phyloP scores from a whole-genome alignment of 2,888 invertebrate genomes.

The Andrena camellia region DNA sequence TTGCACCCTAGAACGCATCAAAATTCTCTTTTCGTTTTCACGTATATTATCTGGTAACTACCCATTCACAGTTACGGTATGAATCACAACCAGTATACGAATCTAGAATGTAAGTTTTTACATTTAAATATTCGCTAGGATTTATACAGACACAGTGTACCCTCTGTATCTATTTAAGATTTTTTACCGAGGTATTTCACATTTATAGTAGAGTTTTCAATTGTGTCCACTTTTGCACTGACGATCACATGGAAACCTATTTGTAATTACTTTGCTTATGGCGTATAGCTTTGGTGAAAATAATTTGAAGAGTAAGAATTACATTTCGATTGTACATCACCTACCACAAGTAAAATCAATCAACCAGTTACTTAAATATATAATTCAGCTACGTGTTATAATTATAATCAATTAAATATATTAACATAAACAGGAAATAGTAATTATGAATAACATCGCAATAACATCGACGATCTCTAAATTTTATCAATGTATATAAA shows the following conservation, averaged over 20 bases:
- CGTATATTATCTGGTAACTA: constrained; percentile 69
- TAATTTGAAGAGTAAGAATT: constrained; percentile 53
- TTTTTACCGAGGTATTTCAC: constrained; percentile 70
- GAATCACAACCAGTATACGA: constrained; percentile 72
- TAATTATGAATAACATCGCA: constrained; percentile 23
- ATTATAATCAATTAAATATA: constrained; percentile 32
- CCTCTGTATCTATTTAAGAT: constrained; percentile 29
- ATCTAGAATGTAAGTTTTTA: constrained; percentile 65
- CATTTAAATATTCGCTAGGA: constrained; percentile 59
- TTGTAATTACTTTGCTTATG: constrained; percentile 45
- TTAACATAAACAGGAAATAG: constrained; percentile 13
- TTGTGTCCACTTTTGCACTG: constrained; percentile 44
- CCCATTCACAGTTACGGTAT: constrained; percentile 61
- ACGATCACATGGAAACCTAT: constrained; percentile 52
- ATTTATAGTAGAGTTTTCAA: constrained; percentile 60
- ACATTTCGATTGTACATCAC: constrained; percentile 37
- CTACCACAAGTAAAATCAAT: constrained; percentile 12
- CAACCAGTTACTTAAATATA: constrained; percentile 10
- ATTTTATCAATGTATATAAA: constrained; percentile 33
- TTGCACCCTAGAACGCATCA: constrained; percentile 35
- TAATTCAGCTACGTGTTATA: constrained; percentile 26
- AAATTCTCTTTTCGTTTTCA: constrained; percentile 15
- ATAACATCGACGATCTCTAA: constrained; percentile 9
- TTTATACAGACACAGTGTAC: constrained; percentile 55
- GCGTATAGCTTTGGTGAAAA: constrained; percentile 71